Evolutionary conservation across 2,797 vertebrate species (phyloP).

Genomic region (Thalassophryne amazonica): DNA sequence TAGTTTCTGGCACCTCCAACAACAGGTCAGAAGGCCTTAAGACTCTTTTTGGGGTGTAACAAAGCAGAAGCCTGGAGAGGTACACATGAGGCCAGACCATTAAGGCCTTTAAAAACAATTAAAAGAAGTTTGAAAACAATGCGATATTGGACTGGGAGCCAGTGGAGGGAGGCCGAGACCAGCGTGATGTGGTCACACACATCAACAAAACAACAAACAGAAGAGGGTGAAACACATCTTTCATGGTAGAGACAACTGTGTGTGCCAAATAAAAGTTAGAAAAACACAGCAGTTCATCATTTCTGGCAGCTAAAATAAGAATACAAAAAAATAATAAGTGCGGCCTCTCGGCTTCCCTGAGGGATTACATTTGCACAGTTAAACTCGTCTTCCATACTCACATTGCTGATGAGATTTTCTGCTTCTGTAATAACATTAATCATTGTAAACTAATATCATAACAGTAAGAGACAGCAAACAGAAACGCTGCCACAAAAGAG

Average conservation of each 20-base stretch:
- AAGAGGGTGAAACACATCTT: constrained; percentile 25
- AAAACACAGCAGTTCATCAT: constrained; percentile 10
- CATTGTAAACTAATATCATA: constrained; percentile 14
- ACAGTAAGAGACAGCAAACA: constrained; percentile 9
- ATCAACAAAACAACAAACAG: too few species aligned
- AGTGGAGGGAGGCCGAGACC: too few species aligned
- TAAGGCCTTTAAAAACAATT: too few species aligned
- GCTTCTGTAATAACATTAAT: constrained; percentile 46
- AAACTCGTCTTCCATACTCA: constrained; percentile 18
- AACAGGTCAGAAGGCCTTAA: too few species aligned
- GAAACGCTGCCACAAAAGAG: neutral
- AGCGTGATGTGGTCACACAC: too few species aligned
- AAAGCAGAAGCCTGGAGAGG: too few species aligned
- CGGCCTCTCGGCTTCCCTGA: constrained; percentile 20
- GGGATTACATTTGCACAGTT: constrained; percentile 29
- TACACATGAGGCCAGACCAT: too few species aligned
- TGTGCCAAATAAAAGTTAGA: constrained; percentile 10
- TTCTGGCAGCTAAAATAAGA: constrained; percentile 23
- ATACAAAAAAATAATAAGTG: neutral
- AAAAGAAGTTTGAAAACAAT: too few species aligned
- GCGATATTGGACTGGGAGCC: too few species aligned
- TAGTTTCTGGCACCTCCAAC: too few species aligned
- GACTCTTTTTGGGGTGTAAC: too few species aligned
- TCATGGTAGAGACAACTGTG: neutral
- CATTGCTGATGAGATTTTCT: constrained; percentile 38